A percentile compares a stretch with the other conserved stretches of the same genome.
Evolutionary conservation across 1,140 invertebrate genomes (phyloP).

Genomic region (Caenorhabditis inopinata): DNA sequence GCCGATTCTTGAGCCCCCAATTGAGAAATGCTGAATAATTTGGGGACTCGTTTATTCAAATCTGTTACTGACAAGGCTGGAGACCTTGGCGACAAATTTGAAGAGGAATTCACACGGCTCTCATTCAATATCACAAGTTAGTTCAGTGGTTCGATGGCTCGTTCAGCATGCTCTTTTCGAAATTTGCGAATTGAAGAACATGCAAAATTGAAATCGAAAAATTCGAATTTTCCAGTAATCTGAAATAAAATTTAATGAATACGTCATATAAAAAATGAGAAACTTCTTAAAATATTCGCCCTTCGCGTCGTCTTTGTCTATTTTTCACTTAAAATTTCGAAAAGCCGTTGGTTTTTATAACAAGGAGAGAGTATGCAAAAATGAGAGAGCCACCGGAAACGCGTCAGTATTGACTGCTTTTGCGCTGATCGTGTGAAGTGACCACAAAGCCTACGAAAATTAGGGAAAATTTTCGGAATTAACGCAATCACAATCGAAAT

Average conservation of each 20-base stretch:
- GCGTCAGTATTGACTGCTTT: too few species aligned
- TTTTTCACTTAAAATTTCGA: too few species aligned
- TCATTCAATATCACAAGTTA: conserved; percentile 42
- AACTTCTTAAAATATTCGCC: too few species aligned
- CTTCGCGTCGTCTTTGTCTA: too few species aligned
- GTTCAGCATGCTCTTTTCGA: background rate
- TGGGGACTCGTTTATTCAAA: conserved; percentile 46
- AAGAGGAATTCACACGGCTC: conserved; percentile 39
- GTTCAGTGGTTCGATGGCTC: background rate
- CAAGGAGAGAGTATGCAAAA: too few species aligned
- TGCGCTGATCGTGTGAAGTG: too few species aligned
- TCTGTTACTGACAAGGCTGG: conserved; percentile 46
- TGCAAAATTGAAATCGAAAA: background rate
- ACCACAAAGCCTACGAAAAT: too few species aligned
- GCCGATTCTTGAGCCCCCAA: background rate
- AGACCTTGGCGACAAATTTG: conserved; percentile 44
- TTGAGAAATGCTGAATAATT: conserved; percentile 35
- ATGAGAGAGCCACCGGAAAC: too few species aligned
- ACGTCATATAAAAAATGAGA: background rate
- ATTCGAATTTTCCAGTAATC: background rate
- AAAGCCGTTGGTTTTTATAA: too few species aligned
- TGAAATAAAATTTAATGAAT: background rate
- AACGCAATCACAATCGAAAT: too few species aligned
- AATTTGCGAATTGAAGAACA: background rate
- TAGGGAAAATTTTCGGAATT: too few species aligned